Evolutionary conservation across 2,113 vertebrate genomes (phyloP).

Genomic region (Cygnus buccinator): DNA sequence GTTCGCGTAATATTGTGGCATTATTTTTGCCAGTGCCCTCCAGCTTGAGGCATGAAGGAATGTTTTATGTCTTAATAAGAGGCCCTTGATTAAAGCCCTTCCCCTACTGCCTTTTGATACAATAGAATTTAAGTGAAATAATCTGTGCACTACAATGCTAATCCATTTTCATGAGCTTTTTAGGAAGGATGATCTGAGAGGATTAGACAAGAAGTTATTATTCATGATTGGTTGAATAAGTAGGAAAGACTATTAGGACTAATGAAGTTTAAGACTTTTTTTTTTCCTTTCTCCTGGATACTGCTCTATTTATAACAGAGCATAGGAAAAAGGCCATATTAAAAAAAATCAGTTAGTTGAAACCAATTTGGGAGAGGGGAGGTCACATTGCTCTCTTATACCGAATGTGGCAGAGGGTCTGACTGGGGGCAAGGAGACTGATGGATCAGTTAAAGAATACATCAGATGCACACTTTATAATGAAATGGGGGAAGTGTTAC

Average conservation of each 20-base stretch:
- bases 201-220: slow-evolving; percentile 1
- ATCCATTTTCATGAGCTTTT: slow-evolving; percentile 17
- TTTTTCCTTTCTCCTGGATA: neutral
- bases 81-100: neutral
- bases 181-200: slow-evolving; percentile 20
- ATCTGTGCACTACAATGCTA: neutral
- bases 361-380: neutral
- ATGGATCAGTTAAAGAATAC: neutral
- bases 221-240: slow-evolving; percentile 19
- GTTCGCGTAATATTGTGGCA: neutral
- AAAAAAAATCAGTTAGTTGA: neutral
- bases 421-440: neutral
- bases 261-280: neutral
- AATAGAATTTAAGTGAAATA: neutral
- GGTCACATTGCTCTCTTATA: neutral
- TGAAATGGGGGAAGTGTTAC: neutral
- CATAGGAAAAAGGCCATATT: neutral
- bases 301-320: neutral
- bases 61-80: neutral
- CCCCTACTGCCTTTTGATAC: neutral
- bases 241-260: neutral
- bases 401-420: neutral
- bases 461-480: neutral
- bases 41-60: neutral
- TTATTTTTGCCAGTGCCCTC: neutral